Evolutionary conservation across 2,888 invertebrate genomes (phyloP), one percentile per base, ranked within the genome.

Genomic region (Mimachlamys varia): DNA sequence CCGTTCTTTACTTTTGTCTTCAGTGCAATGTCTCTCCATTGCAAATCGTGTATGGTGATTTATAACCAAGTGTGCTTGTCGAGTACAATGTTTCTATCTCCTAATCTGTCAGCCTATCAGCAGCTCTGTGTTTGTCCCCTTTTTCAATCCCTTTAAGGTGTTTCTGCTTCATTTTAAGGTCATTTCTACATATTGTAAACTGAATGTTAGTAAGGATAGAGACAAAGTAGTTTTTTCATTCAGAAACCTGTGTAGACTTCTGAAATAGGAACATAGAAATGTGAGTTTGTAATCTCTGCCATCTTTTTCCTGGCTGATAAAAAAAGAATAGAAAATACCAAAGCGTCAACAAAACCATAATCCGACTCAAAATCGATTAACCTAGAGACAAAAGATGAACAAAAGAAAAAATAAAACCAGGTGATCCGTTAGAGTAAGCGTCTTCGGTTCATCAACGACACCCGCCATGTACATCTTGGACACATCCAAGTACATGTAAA

Each of bases 81-180:
- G 37, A 15, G 49, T 37, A 89, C n/a, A 53, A 55, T 62, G 53
- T 5, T 10, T 49, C 50, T n/a, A 76, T 37, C 27, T 37, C 37
- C n/a, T 17, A 3, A 55, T 55, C 55, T 55, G 55, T 55, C 19
- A 90, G 76, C 27, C 22, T 33, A 37, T 90, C 90, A 17, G 90
- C 89, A 10, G 90, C 89, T 7, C 76, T 89, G 33, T 49, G 90
- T 50, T 58, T 90, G 62, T 90, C 87, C 7, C 89, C 89, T 37
- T 89, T 89, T 37, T 89, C 90, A 10, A 50, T 33, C 3, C 53
- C n/a, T 49, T 87, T 90, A 17, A 88, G 55, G 5, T 87, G 27
- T 33, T 90, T 90, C 37, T 90, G 90, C 38, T 90, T 90, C 27
- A 22, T 87, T 88, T 90, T 90, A 22, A 90, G 27, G 19, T 33